Evolutionary conservation across 53 echinoderm and acorn worm genomes (phyloP), one percentile per base, ranked within the genome.

Genomic region (Antedon mediterranea): DNA sequence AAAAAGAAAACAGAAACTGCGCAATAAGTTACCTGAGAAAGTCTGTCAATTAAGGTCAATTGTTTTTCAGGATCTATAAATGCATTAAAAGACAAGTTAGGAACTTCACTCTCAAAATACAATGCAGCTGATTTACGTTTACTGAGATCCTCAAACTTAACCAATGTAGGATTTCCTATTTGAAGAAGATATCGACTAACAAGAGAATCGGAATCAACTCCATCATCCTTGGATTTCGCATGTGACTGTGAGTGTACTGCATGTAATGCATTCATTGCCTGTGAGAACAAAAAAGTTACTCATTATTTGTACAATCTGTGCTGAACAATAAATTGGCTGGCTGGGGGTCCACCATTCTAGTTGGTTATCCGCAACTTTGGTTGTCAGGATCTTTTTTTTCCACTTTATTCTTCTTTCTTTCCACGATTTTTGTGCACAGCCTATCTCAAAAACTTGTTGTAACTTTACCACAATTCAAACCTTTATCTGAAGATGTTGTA

Each of bases 1-100:
- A 8, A 23, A 9, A 31, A 30, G 31, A 32, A 73, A 30, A 28
- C 26, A 14, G 29, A 31, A 28, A 41, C 77, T n/a, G n/a, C n/a
- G n/a, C n/a, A n/a, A n/a, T n/a, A n/a, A n/a, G n/a, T 23, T 75
- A 87, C 87, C 83, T 87, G 87, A 23, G 83, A 80, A 43, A 87
- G 34, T 83, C 32, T 87, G 74, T 87, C 87, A 18, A 73, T 72
- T 11, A 79, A 29, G 34, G 31, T 80, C 0, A 87, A 72, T 30
- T 83, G 76, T 29, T 37, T 71, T 0, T 87, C 80, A 31, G 83
- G 79, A 28, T 86, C 87, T 14, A 87, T 87, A 28, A 79, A 42
- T 28, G 87, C 87, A 28, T 71, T 28, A 29, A 87, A 30, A 8
- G 76, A 33, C 9, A 57, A 26, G 20, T 26, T 57, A 18, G 57